Evolutionary conservation across 2,113 vertebrate species (phyloP).

Genomic region (Anoplopoma fimbria): DNA sequence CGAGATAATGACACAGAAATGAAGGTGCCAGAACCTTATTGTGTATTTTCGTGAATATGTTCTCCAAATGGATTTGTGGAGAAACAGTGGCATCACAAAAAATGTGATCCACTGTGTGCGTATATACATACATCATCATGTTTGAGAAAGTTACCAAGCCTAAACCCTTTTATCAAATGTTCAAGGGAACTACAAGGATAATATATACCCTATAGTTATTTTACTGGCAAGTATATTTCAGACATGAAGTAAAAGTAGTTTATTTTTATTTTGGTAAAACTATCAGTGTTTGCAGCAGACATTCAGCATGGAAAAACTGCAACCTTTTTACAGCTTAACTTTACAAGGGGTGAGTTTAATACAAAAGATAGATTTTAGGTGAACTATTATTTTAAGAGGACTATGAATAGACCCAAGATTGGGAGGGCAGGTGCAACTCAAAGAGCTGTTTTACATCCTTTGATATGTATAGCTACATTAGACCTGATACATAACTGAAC

Average conservation of each 20-base stretch:
- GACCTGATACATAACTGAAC: not conserved
- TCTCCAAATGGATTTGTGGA: not conserved
- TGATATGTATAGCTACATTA: not conserved
- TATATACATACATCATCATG: not conserved
- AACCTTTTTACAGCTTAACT: not conserved
- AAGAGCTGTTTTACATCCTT: not conserved
- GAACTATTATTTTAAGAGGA: not conserved
- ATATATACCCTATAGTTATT: not conserved
- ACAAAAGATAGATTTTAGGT: not conserved
- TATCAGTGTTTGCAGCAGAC: not conserved
- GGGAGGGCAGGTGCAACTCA: not conserved
- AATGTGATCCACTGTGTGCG: not conserved
- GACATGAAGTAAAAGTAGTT: not conserved
- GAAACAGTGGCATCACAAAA: not conserved
- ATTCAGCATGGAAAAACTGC: not conserved
- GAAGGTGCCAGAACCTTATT: constrained; percentile 13
- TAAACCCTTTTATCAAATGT: not conserved
- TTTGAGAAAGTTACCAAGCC: not conserved
- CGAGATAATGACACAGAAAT: constrained; percentile 29
- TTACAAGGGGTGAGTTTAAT: not conserved
- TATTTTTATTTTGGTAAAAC: not conserved
- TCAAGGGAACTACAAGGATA: not conserved
- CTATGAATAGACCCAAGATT: not conserved
- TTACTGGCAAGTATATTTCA: not conserved
- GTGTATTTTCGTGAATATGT: not conserved